Evolutionary conservation across 2,113 vertebrate genomes (phyloP), one percentile per base, ranked within the genome.

Genomic region (Odocoileus hemionus): DNA sequence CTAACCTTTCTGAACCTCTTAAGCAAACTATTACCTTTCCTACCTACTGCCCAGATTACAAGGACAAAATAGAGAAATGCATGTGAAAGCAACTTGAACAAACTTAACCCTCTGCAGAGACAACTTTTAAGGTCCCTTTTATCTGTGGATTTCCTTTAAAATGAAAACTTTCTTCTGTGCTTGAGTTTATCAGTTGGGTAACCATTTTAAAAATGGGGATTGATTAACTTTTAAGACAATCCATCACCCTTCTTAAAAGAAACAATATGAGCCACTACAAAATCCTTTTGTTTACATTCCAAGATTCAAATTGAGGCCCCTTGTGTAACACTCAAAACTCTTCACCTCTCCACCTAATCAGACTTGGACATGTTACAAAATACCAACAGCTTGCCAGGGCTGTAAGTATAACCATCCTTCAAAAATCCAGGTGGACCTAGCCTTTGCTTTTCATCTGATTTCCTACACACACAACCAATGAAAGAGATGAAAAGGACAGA

Each of bases 401-500:
- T 86, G 12, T 80, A 91, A 94, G 86, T 60, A 30, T 36, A 70
- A 58, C 54, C 33, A 64, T 43, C 52, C 55, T 64, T 87, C 84
- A 60, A 52, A 93, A 92, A 43, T 60, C 52, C 33, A 86, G 83
- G 89, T 94, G 86, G 91, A 80, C 84, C 28, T 36, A 91, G 57
- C 60, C 36, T 33, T n/a, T 4, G 7, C 47, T 87, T 96, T 84
- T 60, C 58, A 8, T 61, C 36, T 39, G 61, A 87, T 82, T 97
- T 97, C 58, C 43, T 92, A 17, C 28, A 55, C 43, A 64, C 26
- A 78, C 50, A 89, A 54, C 39, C 94, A 84, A 33, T 82, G 83
- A 94, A 95, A 86, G 85, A 95, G 78, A 96, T 78, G 90, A 93
- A 95, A 95, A 96, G 94, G 94, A 93, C 50, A 58, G 30, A 50